These are phyloP conservation scores for Gari tellinella DNA, from an alignment of 2,888 invertebrate genomes.

Conservation along the genomic window DNA sequence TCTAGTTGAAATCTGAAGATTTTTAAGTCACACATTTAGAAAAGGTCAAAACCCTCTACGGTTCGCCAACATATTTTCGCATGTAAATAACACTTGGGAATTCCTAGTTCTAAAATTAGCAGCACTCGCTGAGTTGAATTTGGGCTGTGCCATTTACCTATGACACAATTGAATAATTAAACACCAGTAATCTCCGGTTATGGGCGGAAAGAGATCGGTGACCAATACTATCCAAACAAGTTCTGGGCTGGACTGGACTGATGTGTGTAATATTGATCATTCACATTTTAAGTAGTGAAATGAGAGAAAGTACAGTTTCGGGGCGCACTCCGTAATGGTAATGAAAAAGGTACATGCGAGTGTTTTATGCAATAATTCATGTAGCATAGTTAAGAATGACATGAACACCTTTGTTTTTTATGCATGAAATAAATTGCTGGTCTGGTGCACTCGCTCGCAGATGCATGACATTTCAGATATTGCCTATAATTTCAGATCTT, in stretches of 20 bases:
- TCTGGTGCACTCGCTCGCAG: too few species aligned
- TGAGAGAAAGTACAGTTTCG: constrained; percentile 4
- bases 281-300: not conserved
- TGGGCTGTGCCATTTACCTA: too few species aligned
- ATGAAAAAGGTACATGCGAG: not conserved
- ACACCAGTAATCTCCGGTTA: constrained; percentile 2
- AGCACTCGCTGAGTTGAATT: too few species aligned
- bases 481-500: not conserved
- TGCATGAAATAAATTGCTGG: too few species aligned
- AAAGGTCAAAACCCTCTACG: too few species aligned
- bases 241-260: not conserved
- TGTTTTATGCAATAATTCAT: constrained; percentile 2
- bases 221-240: not conserved
- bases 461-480: not conserved
- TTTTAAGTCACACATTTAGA: too few species aligned
- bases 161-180: constrained; percentile 2
- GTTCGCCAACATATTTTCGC: too few species aligned
- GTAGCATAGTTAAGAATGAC: not conserved
- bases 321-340: not conserved
- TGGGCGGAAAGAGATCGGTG: constrained; percentile 1
- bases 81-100: too few species aligned
- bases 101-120: too few species aligned
- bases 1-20: too few species aligned
- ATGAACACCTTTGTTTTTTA: too few species aligned
- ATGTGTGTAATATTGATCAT: not conserved